A percentile compares a stretch with the other conserved stretches of the same genome.
Conservation (phyloP, 2,797 vertebrate species). For the Liparis tanakae region DNA sequence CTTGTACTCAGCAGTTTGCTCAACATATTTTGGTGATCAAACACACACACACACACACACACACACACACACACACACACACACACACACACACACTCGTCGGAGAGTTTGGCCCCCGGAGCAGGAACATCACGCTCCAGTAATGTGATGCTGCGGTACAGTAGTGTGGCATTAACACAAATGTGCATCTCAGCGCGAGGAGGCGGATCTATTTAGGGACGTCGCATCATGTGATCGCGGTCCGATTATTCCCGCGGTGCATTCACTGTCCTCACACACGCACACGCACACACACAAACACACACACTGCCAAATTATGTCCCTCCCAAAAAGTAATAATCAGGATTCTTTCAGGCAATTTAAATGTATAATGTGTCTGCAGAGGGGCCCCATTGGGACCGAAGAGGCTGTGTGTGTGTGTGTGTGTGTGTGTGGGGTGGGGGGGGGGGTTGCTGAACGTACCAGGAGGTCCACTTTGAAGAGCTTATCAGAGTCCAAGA, state of each 20-base stretch:
- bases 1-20: constrained; percentile 79
- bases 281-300: constrained; percentile 22
- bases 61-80: constrained; percentile 44
- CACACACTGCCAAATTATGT: constrained; percentile 27
- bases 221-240: constrained; percentile 52
- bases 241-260: constrained; percentile 50
- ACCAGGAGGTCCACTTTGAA: no score
- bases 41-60: constrained; percentile 51
- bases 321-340: constrained; percentile 15
- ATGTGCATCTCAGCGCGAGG: constrained; percentile 61
- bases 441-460: no score
- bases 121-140: constrained; percentile 82
- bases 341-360: constrained; percentile 1
- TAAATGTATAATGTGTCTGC: background rate
- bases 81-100: constrained; percentile 44
- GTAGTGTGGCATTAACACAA: constrained; percentile 70
- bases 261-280: constrained; percentile 22
- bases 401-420: no score
- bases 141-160: constrained; percentile 79
- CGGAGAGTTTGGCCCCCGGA: constrained; percentile 70
- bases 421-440: no score
- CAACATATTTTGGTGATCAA: constrained; percentile 70
- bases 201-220: constrained; percentile 47
- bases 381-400: background rate
- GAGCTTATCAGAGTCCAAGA: no score